Base-by-base conservation (phyloP, 1,140 invertebrate genomes). In the Nasonia giraulti region DNA sequence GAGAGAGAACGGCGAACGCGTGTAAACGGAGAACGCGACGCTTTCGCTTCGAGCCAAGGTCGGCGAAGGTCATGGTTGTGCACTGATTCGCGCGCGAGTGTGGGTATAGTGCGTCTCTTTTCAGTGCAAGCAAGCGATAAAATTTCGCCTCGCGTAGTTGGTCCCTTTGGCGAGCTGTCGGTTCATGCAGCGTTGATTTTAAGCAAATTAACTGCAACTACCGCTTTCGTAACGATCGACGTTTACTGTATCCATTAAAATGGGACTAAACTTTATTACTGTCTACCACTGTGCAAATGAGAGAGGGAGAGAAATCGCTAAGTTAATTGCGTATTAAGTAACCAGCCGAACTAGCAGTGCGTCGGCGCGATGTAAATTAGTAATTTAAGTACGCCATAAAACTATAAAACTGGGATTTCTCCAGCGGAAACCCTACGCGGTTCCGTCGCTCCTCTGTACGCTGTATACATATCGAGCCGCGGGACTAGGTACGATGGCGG, bases 31-130 rank as follows among this genome's bases (percentile, higher is more conserved):
- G 50, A 62, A n/a, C 14, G n/a, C 55, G 55, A 62, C 17, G 62
- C 33, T 80, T 80, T 80, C 62, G 31, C 62, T 62, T n/a, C 6
- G 17, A 62, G 31, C 50, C 71, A 82, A 75, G 80, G 80, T 82
- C 80, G 31, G 7, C 17, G 71, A 75, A 82, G 80, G 71, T 82
- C 80, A 40, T 11, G 69, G 12, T 10, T 33, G 12, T 50, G 17
- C 27, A 20, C 44, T 27, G 23, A 10, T 31, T 62, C 55, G 55
- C 50, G 11, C 27, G 31, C 27, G 27, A 20, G 20, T 62, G 31
- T 37, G n/a, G n/a, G n/a, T n/a, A n/a, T n/a, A n/a, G n/a, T n/a
- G n/a, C n/a, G n/a, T n/a, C n/a, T n/a, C n/a, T n/a, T n/a, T n/a
- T n/a, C n/a, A n/a, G n/a, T n/a, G n/a, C n/a, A n/a, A n/a, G n/a